Percentiles rank a stretch among this genome's conserved stretches.
These are phyloP conservation scores for Hyphantria cunea DNA, from an alignment of 1,140 invertebrate species.

Conservation along the genomic window DNA sequence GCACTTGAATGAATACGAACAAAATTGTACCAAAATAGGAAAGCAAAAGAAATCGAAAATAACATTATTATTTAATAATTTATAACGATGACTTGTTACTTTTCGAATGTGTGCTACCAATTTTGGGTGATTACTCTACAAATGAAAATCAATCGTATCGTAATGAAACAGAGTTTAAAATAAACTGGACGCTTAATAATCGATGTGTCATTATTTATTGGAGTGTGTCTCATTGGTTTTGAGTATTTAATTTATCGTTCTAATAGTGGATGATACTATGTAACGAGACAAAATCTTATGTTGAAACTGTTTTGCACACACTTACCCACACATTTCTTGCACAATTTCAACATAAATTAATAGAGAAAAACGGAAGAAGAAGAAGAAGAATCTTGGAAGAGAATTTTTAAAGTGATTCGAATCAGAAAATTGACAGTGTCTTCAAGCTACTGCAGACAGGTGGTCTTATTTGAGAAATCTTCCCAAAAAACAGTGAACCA, in stretches of 20 bases:
- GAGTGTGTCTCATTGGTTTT: constrained; percentile 16
- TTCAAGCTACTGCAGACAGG: too few species aligned
- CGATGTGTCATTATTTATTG: constrained; percentile 11
- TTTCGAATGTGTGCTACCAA: constrained; percentile 22
- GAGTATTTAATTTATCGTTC: constrained; percentile 13
- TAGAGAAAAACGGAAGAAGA: too few species aligned
- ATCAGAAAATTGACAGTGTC: too few species aligned
- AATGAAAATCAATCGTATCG: constrained; percentile 1
- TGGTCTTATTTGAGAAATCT: too few species aligned
- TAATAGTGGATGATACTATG: constrained; percentile 5
- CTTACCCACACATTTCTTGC: too few species aligned
- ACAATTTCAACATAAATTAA: too few species aligned
- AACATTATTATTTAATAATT: constrained; percentile 45
- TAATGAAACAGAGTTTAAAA: not conserved
- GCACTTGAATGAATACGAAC: not conserved
- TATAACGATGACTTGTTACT: constrained; percentile 51
- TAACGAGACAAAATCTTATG: not conserved
- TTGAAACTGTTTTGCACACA: not conserved
- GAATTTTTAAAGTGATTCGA: too few species aligned
- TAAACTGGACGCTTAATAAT: not conserved
- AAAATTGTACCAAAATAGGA: constrained; percentile 35
- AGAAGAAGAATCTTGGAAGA: too few species aligned
- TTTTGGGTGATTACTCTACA: not conserved
- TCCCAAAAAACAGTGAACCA: too few species aligned
- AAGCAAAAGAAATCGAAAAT: constrained; percentile 55